Evolutionary conservation across 2,797 vertebrate species (phyloP), one percentile per base, ranked within the genome.

Genomic region (Eospalax fontanierii): DNA sequence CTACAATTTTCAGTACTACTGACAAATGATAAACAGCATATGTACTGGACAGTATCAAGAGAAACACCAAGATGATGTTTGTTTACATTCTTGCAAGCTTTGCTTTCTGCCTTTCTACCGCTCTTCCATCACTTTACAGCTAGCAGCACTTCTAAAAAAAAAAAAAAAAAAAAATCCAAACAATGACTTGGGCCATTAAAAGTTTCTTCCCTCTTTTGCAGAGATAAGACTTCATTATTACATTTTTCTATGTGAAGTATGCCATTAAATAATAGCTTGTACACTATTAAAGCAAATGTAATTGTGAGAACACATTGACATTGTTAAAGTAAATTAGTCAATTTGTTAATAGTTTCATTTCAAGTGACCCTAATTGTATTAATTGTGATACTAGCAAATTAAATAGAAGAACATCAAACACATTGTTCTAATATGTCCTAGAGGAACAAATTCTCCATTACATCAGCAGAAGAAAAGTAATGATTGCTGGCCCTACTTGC

Each of bases 361-460:
- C 97, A 97, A 98, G 96, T 98, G 98, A 98, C 98, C 98, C 98
- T 98, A 98, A 98, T 96, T 98, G 97, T 98, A 98, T 98, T 98
- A 98, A 98, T 98, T 98, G 98, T 97, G 98, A 98, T 98, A 98
- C 93, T 96, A 98, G 96, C 68, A 98, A 98, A 98, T 98, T 98
- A 98, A 98, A 98, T 97, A 97, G 97, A 98, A 98, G 96, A 98
- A 96, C 97, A 98, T 98, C 98, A 98, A 98, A 98, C 97, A 98
- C 97, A 98, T 97, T 98, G 97, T 97, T 98, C 97, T 97, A 97
- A 96, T 97, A 96, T 98, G 94, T 98, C 98, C 98, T 98, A 97
- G 93, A 98, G 97, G 97, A 98, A 95, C 93, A 97, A 97, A 97
- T 97, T 98, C 94, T 96, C 93, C 97, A 97, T 97, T 98, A 97